These are phyloP conservation scores for Urocynchramus pylzowi DNA, from an alignment of 2,113 vertebrate species.

Conservation along the genomic window DNA sequence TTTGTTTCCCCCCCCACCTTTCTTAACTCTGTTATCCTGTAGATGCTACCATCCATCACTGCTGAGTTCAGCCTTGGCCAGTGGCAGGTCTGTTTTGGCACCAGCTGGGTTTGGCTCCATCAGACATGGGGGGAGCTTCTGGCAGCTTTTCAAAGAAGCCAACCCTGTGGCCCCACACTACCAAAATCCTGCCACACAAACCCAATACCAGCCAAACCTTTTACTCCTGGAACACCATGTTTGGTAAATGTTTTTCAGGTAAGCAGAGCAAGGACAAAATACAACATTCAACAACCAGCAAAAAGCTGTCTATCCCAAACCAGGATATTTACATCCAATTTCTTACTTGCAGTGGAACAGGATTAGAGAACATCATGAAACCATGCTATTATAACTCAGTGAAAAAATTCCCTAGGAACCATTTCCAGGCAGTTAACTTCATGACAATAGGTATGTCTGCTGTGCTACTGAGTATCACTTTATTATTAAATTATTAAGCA, in stretches of 20 bases:
- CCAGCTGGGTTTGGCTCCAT: not conserved
- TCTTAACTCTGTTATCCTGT: not conserved
- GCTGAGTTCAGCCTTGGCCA: not conserved
- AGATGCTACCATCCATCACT: too few species aligned
- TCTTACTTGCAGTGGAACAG: not conserved
- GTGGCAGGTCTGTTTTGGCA: not conserved
- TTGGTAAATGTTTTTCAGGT: not conserved
- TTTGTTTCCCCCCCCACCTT: accelerated
- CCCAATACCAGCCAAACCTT: not conserved
- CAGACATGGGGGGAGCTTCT: not conserved
- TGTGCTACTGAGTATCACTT: not conserved
- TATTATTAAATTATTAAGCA: not conserved
- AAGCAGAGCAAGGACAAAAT: not conserved
- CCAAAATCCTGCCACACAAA: not conserved
- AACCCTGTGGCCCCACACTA: too few species aligned
- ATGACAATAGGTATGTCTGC: not conserved
- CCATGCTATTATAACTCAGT: not conserved
- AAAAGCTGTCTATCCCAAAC: not conserved
- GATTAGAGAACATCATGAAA: not conserved
- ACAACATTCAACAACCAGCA: not conserved
- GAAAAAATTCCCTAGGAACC: not conserved
- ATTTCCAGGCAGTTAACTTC: not conserved
- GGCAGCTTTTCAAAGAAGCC: not conserved
- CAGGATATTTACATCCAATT: not conserved
- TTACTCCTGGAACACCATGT: not conserved